phyloP scores from a whole-genome alignment of 2,113 vertebrate species.

The Poicephalus meyeri region DNA sequence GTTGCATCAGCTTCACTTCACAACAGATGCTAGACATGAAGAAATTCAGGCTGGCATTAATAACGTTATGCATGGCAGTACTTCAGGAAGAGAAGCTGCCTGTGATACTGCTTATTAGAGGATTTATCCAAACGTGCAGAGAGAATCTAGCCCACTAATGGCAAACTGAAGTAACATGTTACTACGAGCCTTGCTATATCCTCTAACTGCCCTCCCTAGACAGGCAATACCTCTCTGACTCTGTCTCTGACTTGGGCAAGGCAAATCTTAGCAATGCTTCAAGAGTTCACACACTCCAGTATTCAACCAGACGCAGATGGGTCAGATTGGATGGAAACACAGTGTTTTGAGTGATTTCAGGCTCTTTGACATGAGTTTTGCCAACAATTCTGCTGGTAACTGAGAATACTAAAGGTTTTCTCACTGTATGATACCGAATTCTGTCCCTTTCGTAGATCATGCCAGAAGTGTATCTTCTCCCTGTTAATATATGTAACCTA shows the following conservation, averaged over 20 bases:
- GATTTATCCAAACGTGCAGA: not conserved
- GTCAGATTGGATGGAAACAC: not conserved
- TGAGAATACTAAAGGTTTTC: not conserved
- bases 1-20: not conserved
- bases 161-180: not conserved
- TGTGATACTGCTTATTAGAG: not conserved
- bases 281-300: not conserved
- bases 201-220: not conserved
- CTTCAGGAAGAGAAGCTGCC: not conserved
- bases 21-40: not conserved
- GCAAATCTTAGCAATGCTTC: not conserved
- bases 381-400: not conserved
- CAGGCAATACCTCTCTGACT: not conserved
- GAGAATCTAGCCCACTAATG: not conserved
- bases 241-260: not conserved
- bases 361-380: not conserved
- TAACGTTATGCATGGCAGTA: not conserved
- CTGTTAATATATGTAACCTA: not conserved
- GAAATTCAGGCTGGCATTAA: not conserved
- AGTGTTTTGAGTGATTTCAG: not conserved
- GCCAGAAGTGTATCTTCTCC: not conserved
- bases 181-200: not conserved
- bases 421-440: not conserved
- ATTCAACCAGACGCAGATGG: not conserved
- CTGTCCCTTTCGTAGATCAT: not conserved